These are phyloP conservation scores for Drosophila quinaria DNA, from an alignment of 2,888 invertebrate genomes.

Conservation along the genomic window DNA sequence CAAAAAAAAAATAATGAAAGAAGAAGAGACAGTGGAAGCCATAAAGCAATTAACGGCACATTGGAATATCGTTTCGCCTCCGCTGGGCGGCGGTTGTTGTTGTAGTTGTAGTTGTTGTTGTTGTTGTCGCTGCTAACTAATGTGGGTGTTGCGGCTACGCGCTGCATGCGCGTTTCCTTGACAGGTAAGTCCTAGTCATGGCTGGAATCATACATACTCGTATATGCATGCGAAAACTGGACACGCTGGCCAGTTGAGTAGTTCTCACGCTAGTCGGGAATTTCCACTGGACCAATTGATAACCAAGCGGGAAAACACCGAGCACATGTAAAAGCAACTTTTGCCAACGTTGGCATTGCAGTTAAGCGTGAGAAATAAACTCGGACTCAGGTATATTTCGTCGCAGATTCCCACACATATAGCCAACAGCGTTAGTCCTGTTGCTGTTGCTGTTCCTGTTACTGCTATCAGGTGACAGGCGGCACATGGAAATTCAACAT, in stretches of 20 bases:
- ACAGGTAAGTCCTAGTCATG: slow-evolving; percentile 39
- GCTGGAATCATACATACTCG: slow-evolving; percentile 9
- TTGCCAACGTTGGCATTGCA: slow-evolving; percentile 5
- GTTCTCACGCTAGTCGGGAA: slow-evolving; percentile 79
- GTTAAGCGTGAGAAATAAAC: slow-evolving; percentile 65
- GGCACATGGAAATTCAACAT: slow-evolving; percentile 75
- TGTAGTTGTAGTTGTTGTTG: slow-evolving; percentile 3
- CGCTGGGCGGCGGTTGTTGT: slow-evolving; percentile 39
- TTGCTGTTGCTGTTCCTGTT: slow-evolving; percentile 7
- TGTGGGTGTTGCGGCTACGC: slow-evolving; percentile 77
- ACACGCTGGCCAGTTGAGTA: slow-evolving; percentile 32
- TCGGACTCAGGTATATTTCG: slow-evolving; percentile 47
- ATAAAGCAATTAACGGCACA: slow-evolving; percentile 77
- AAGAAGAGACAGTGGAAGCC: slow-evolving; percentile 38
- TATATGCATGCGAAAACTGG: slow-evolving; percentile 41
- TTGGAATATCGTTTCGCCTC: slow-evolving; percentile 49
- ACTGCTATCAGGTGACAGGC: slow-evolving; percentile 57
- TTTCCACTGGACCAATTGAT: slow-evolving; percentile 75
- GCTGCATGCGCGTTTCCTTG: slow-evolving; percentile 52
- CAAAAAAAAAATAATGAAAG: slow-evolving; percentile 15
- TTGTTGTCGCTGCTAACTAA: slow-evolving; percentile 60
- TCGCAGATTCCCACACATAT: slow-evolving; percentile 63
- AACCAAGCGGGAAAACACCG: slow-evolving; percentile 65
- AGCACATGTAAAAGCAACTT: slow-evolving; percentile 51
- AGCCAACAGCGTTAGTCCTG: slow-evolving; percentile 18